Conservation (phyloP, 2,113 vertebrate species). For the Lepisosteus oculatus region DNA sequence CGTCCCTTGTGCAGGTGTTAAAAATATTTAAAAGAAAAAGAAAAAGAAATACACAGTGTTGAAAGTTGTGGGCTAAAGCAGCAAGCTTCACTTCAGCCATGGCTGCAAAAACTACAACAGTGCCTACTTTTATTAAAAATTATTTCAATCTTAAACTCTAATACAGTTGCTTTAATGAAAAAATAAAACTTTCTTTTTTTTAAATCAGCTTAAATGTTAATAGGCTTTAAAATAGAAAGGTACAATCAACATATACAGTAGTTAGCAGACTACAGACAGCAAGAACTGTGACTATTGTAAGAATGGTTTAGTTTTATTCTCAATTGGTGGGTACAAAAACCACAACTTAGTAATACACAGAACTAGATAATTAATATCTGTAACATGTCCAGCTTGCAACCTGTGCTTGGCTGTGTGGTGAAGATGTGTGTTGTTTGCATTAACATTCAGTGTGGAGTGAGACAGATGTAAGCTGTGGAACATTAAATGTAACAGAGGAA, state of each 20-base stretch:
- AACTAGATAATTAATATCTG: conserved; percentile 76
- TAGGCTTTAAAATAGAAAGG: conserved; percentile 13
- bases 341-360: conserved; percentile 77
- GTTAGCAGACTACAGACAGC: conserved; percentile 29
- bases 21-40: conserved; percentile 25
- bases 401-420: conserved; percentile 64
- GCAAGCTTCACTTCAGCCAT: conserved; percentile 31
- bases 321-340: conserved; percentile 78
- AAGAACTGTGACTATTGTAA: conserved; percentile 65
- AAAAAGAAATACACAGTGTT: conserved; percentile 62
- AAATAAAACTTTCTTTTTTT: conserved; percentile 34
- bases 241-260: conserved; percentile 10
- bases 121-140: conserved; percentile 29
- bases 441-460: conserved; percentile 72
- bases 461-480: conserved; percentile 74
- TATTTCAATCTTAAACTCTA: conserved; percentile 27
- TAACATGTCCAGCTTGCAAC: conserved; percentile 67
- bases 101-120: conserved; percentile 41
- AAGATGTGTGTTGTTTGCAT: conserved; percentile 55
- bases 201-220: conserved; percentile 21
- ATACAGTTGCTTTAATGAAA: conserved; percentile 38
- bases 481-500: conserved; percentile 64
- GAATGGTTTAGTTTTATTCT: conserved; percentile 72
- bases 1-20: conserved; percentile 6
- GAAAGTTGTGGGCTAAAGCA: conserved; percentile 39